Base-by-base conservation (phyloP, 2,113 vertebrate genomes). In the Tragelaphus scriptus region DNA sequence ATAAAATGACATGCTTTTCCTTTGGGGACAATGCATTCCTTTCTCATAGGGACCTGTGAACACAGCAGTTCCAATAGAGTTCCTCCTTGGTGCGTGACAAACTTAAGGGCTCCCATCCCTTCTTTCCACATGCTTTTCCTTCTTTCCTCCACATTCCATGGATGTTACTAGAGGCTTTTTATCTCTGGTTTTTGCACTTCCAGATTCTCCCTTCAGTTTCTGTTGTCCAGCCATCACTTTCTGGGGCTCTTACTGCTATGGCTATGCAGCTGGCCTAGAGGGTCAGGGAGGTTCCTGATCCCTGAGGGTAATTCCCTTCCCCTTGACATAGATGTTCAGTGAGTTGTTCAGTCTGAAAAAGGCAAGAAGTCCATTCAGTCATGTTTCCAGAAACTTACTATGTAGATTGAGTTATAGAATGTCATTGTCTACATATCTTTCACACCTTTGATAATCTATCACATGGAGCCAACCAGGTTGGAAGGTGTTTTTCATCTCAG, bases 401-500 rank as follows among this genome's bases (percentile, higher is more conserved):
- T 26, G 23, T 59, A 80, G 80, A 93, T 44, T 44, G n/a, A 36
- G 28, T 9, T 55, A 55, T 10, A 75, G 81, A 85, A 56, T 1
- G 1, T 65, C 56, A 53, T 25, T 32, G 17, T 56, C 44, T 26
- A 53, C 16, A 71, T 19, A 28, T 85, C 32, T 49, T 79, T 77
- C 1, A 21, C 23, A 49, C 30, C 25, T 91, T 68, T 63, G 55
- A 49, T 59, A 14, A 86, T 36, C 12, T 53, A 30, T 30, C 75
- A 47, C 23, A 13, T 11, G 65, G 56, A 44, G 21, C 15, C 23
- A 44, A 11, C 15, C 81, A 75, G 44, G 2, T 10, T 23, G 19
- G 86, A 90, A 90, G 75, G n/a, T 82, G 85, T 3, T 86, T 55
- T 93, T 56, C 32, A 40, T 32, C 61, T 82, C 36, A 49, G 25